Evolutionary conservation across 2,113 vertebrate species (phyloP), one percentile per base, ranked within the genome.

Genomic region (Cranoglanis bouderius): DNA sequence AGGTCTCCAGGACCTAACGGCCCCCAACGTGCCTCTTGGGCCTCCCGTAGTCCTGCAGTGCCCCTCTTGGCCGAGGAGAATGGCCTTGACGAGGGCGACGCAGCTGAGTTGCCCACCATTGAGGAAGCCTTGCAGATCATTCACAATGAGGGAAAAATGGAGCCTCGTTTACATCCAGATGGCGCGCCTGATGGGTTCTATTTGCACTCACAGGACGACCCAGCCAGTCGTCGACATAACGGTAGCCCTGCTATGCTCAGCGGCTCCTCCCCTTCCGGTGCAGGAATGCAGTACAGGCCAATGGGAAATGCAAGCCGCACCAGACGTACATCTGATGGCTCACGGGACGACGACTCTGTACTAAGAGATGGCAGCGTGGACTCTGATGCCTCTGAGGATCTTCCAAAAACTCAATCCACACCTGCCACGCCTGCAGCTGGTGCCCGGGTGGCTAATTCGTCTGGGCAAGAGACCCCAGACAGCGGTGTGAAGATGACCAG

Each of bases 61-160:
- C 93, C 94, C 13, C 91, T 91, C 65, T 2, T 95, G 51, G 89
- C 89, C 19, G 95, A 95, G 82, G 95, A 96, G 89, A 96, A 96
- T 0, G 95, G 94, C 21, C 86, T 92, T 74, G 93, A 81, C 0
- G 93, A 82, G 2, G 92, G 63, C 55, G 94, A 95, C 88, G 90
- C 70, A 0, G 95, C 95, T 19, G 97, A 97, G 87, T 93, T 98
- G 65, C 97, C 97, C 29, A 98, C 97, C 61, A 98, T 98, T 6
- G 97, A 98, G 89, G 97, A 98, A 91, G 97, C 97, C 2, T 92
- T 98, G 88, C 97, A 98, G 93, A 98, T 98, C 87, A 98, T 98
- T 87, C 97, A 98, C 94, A 97, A 96, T 1, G 96, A 97, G 0
- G 93, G 92, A 88, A 96, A 95, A 90, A 91, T 96, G 93, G 97